These are phyloP conservation scores for Misgurnus anguillicaudatus DNA, from an alignment of 2,113 vertebrate genomes.

Conservation along the genomic window DNA sequence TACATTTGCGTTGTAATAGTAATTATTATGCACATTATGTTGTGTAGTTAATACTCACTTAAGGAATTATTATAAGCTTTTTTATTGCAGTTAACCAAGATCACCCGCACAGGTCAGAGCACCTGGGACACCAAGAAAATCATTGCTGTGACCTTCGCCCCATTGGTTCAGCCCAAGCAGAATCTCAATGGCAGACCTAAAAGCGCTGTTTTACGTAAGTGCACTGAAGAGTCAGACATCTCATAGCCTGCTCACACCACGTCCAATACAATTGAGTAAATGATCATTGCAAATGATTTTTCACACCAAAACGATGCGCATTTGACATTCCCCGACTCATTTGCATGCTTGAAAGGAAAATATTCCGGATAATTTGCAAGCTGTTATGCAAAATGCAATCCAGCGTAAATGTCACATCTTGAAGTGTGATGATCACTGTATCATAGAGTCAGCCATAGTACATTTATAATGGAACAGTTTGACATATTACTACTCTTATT, in stretches of 20 bases:
- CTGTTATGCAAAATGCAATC: not conserved
- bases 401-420: not conserved
- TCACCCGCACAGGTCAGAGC: conserved; percentile 85
- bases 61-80: not conserved
- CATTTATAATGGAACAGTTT: not conserved
- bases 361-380: not conserved
- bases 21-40: not conserved
- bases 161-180: conserved; percentile 87
- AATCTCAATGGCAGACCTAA: conserved; percentile 77
- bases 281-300: not conserved
- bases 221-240: not conserved
- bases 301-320: not conserved
- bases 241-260: not conserved
- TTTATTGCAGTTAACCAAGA: conserved; percentile 88
- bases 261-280: not conserved
- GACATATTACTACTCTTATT: not conserved
- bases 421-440: too few relatives aligned
- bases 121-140: conserved; percentile 99
- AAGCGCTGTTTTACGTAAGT: conserved; percentile 89
- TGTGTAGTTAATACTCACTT: not conserved
- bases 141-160: conserved; percentile 97
- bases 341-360: not conserved
- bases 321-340: not conserved
- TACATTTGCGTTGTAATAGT: too few relatives aligned
- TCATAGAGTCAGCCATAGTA: not conserved